Evolutionary conservation across 2,888 invertebrate species (phyloP).

Genomic region (Oasisia sp.): DNA sequence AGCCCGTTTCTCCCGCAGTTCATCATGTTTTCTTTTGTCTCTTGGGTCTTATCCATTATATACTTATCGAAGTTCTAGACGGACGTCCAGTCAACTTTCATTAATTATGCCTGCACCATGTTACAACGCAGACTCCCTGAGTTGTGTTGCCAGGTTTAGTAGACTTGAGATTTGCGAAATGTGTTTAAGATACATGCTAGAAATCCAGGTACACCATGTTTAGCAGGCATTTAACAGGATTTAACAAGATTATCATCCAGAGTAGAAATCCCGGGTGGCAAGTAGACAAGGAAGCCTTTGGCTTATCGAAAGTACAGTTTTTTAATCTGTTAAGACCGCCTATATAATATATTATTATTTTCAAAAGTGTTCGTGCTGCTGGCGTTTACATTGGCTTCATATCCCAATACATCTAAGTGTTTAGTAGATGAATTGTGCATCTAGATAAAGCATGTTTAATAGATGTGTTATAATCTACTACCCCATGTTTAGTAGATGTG

Average conservation of each 20-base stretch:
- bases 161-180: not conserved
- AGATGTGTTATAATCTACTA: not conserved
- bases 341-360: too few relatives aligned
- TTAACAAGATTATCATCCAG: not conserved
- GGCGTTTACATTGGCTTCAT: not conserved
- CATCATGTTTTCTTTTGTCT: not conserved
- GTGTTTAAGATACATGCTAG: not conserved
- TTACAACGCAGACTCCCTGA: not conserved
- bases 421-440: not conserved
- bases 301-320: too few relatives aligned
- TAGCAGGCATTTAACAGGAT: not conserved
- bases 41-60: not conserved
- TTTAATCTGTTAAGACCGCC: too few relatives aligned
- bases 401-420: not conserved
- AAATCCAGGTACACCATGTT: not conserved
- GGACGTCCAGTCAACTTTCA: not conserved
- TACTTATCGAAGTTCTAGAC: not conserved
- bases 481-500: not conserved
- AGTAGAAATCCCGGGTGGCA: not conserved
- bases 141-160: not conserved
- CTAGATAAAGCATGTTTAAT: not conserved
- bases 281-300: too few relatives aligned
- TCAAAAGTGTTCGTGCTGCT: not conserved
- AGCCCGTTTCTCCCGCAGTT: not conserved
- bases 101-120: not conserved